Evolutionary conservation across 2,113 vertebrate genomes (phyloP), one percentile per base, ranked within the genome.

Genomic region (Opisthocomus hoazin): DNA sequence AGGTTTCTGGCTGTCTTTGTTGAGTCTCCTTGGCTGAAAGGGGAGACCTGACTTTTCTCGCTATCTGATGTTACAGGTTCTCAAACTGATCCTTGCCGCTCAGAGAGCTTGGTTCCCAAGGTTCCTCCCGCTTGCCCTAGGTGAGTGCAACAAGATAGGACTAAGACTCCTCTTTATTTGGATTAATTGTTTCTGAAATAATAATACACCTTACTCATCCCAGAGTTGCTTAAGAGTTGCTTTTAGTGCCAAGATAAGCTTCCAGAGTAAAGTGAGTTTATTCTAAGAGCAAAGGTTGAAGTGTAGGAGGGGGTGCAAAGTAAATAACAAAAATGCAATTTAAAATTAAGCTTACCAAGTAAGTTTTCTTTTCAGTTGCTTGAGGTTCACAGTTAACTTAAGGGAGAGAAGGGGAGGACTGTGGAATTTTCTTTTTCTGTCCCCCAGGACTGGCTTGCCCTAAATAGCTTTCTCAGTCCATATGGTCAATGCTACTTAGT

Each of bases 201-300:
- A 87, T 48, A 66, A 51, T 50, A 54, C 3, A 1, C 16, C 77
- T 88, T 70, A 29, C 68, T 95, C 36, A 61, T 84, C 54, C 48
- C 65, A 53, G 68, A 87, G 34, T 75, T 91, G 36, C 69, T 90
- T 50, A 54, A 60, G 37, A 48, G 20, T 71, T 90, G 27, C 15
- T 87, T 96, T 87, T 69, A 68, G 75, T 89, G 87, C 69, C 73
- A 92, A 84, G 30, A 58, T 77, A 86, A 84, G 48, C 48, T 89
- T 89, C 15, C n/a, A 60, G 27, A 91, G 19, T 75, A 71, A 88
- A 80, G 29, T n/a, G 9, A 53, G 24, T 48, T 73, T 83, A 34
- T 57, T 91, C 20, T 66, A 64, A 89, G 39, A 68, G 69, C 77
- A 95, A 84, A 89, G 21, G 37, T 71, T 91, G 50, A 78, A 11